These are phyloP conservation scores for Circaetus gallicus DNA, from an alignment of 2,113 vertebrate species.

Conservation along the genomic window DNA sequence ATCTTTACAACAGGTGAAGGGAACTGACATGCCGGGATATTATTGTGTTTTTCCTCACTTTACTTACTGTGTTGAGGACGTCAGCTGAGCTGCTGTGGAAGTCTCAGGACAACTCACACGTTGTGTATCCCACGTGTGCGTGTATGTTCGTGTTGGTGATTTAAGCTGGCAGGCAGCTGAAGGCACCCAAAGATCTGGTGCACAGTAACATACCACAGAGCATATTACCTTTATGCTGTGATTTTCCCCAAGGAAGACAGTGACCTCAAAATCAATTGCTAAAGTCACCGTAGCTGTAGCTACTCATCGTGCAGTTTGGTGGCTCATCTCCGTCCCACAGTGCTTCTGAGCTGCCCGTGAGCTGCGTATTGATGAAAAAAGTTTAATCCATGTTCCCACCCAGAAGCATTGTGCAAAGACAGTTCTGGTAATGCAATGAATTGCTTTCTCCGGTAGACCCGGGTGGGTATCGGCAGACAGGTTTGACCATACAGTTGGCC, in stretches of 20 bases:
- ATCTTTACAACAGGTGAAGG: background rate
- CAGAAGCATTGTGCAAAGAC: background rate
- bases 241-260: background rate
- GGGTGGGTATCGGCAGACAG: background rate
- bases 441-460: background rate
- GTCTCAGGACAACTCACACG: background rate
- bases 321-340: background rate
- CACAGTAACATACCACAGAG: background rate
- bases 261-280: background rate
- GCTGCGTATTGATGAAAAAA: fast-evolving
- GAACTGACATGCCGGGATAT: background rate
- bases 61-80: background rate
- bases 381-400: background rate
- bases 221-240: background rate
- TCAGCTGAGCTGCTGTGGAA: fast-evolving
- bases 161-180: background rate
- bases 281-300: background rate
- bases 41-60: background rate
- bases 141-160: background rate
- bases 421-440: background rate
- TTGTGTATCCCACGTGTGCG: background rate
- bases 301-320: background rate
- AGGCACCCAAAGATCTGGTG: background rate
- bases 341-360: background rate
- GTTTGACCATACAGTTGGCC: background rate